These are phyloP conservation scores for Aphelenchoides bicaudatus DNA, from an alignment of 2,888 invertebrate genomes.

Conservation along the genomic window DNA sequence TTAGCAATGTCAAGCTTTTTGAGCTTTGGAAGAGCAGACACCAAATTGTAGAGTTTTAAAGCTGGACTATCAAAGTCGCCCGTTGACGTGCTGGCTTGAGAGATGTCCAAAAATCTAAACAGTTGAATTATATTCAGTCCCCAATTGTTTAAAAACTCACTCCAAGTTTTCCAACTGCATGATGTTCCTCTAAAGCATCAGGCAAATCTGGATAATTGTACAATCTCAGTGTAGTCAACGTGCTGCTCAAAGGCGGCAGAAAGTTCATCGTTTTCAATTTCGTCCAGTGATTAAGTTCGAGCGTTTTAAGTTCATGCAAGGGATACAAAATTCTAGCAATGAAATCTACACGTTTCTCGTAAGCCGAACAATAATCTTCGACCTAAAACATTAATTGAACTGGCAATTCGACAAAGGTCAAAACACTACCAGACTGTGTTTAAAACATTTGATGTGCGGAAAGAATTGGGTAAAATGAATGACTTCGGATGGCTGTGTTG, in stretches of 20 bases:
- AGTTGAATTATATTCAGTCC: not conserved
- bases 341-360: slow-evolving; percentile 19
- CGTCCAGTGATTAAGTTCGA: slow-evolving; percentile 54
- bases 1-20: slow-evolving; percentile 87
- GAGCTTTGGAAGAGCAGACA: slow-evolving; percentile 73
- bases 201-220: slow-evolving; percentile 75
- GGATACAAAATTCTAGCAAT: slow-evolving; percentile 40
- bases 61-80: slow-evolving; percentile 76
- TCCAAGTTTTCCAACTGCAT: slow-evolving; percentile 65
- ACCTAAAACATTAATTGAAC: slow-evolving; percentile 18
- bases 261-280: slow-evolving; percentile 70
- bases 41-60: slow-evolving; percentile 71
- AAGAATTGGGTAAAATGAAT: slow-evolving; percentile 36
- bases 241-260: slow-evolving; percentile 69
- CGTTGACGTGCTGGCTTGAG: slow-evolving; percentile 67
- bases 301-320: slow-evolving; percentile 30
- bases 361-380: slow-evolving; percentile 5
- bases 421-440: not conserved
- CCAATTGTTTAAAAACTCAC: slow-evolving; percentile 59
- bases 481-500: slow-evolving; percentile 4
- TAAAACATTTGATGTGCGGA: slow-evolving; percentile 32
- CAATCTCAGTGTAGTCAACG: slow-evolving; percentile 72
- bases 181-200: slow-evolving; percentile 63
- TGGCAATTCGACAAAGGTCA: not conserved
- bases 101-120: slow-evolving; percentile 77